Evolutionary conservation across 2,113 vertebrate species (phyloP).

Genomic region (Henicopernis longicauda): DNA sequence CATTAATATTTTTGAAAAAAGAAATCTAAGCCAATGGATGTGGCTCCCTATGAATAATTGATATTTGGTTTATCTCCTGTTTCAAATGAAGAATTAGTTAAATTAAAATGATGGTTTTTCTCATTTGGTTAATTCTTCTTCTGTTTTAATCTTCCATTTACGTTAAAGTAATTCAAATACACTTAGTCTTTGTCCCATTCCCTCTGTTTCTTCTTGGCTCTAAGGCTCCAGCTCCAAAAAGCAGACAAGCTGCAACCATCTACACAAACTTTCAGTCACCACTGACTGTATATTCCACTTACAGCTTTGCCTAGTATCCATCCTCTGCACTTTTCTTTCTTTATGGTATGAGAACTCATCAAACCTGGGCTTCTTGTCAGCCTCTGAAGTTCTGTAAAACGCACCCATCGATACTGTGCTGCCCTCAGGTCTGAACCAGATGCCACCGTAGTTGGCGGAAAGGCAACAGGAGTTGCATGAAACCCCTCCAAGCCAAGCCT

Average conservation of each 20-base stretch:
- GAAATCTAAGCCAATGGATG: not conserved
- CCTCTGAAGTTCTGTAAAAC: not conserved
- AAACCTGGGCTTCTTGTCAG: not conserved
- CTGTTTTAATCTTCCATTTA: slow-evolving; percentile 17
- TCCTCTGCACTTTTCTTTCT: not conserved
- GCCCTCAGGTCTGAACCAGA: not conserved
- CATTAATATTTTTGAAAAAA: not conserved
- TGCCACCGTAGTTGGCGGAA: not conserved
- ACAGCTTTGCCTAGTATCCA: not conserved
- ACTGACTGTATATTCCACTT: not conserved
- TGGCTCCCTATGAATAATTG: not conserved
- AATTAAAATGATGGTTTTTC: not conserved
- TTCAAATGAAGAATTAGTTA: not conserved
- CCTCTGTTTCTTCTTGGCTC: not conserved
- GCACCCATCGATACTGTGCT: rapidly evolving
- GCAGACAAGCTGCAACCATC: rapidly evolving
- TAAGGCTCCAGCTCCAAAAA: not conserved
- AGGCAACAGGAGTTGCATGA: not conserved
- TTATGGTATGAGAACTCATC: not conserved
- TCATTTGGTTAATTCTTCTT: not conserved
- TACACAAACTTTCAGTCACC: not conserved
- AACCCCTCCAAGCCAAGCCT: not conserved
- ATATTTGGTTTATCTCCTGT: slow-evolving; percentile 3
- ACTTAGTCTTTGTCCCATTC: not conserved
- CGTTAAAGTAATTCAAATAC: not conserved